Evolutionary conservation across 2,888 invertebrate genomes (phyloP), one percentile per base, ranked within the genome.

Genomic region (Coremacera marginata): DNA sequence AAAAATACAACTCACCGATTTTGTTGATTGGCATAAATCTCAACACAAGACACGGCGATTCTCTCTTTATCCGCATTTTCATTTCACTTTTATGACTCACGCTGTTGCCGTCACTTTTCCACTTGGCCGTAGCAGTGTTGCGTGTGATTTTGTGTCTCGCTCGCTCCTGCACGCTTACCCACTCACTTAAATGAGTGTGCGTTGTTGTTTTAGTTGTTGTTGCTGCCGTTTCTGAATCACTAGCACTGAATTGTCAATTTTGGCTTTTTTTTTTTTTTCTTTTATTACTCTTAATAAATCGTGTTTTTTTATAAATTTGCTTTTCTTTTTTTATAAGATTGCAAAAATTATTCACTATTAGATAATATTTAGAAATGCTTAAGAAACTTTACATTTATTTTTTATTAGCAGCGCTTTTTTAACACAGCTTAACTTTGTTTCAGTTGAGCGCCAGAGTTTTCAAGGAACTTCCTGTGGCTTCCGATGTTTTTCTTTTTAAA

Each of bases 21-120:
- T 82, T 82, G 81, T 82, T 83, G 81, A 86, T 86, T 86, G 93
- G 92, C 87, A 91, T 91, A 84, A 92, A 91, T 85, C 92, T 90
- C 77, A 93, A 89, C 82, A 93, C 91, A 83, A 93, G 90, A 88
- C 92, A 93, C 83, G 92, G 92, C 82, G 92, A 91, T 87, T 92
- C 92, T 88, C 92, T 91, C 90, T 92, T 93, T 86, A 93, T 91
- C 90, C 93, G 91, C 93, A 93, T 93, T 87, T 90, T 90, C 87
- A 88, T 89, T 88, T 89, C 89, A 89, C 89, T 89, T 88, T 86
- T 89, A 86, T 89, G 89, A 89, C 87, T 89, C 89, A 89, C 89
- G 85, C 88, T 86, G 85, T 85, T 85, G 84, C 87, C 83, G 82
- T 87, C 85, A 78, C 84, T 84, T 83, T 87, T 86, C 82, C 85